These are phyloP conservation scores for Agrochola macilenta DNA, from an alignment of 2,888 invertebrate species.

Conservation along the genomic window DNA sequence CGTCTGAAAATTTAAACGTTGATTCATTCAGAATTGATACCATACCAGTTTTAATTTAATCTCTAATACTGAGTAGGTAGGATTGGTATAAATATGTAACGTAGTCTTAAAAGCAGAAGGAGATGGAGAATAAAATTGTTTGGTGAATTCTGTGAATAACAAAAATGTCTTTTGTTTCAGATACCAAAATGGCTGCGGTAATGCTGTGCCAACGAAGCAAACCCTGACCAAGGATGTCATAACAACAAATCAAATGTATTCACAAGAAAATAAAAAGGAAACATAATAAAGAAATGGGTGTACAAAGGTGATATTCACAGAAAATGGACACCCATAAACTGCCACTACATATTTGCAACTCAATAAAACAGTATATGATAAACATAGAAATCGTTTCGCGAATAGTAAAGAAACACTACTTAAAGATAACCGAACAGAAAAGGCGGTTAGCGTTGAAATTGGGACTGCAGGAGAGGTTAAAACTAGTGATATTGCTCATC, in stretches of 20 bases:
- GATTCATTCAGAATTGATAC: not conserved
- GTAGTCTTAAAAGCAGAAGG: not conserved
- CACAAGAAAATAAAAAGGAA: slow-evolving; percentile 65
- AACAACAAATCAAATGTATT: slow-evolving; percentile 68
- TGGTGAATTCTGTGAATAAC: slow-evolving; percentile 14
- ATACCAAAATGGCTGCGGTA: slow-evolving; percentile 67
- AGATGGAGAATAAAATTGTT: not conserved
- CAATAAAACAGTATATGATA: slow-evolving; percentile 85
- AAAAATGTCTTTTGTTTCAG: slow-evolving; percentile 77
- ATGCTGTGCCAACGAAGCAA: slow-evolving; percentile 66
- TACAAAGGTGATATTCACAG: slow-evolving; percentile 87
- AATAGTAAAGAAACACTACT: slow-evolving; percentile 61
- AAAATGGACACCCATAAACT: slow-evolving; percentile 87
- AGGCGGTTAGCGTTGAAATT: slow-evolving; percentile 70
- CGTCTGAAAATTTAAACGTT: not conserved
- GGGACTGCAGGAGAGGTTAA: slow-evolving; percentile 74
- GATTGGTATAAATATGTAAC: not conserved
- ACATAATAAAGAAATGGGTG: slow-evolving; percentile 83
- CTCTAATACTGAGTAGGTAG: not conserved
- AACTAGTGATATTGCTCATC: slow-evolving; percentile 80
- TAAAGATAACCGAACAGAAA: slow-evolving; percentile 64
- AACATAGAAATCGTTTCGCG: slow-evolving; percentile 66
- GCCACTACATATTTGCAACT: slow-evolving; percentile 88
- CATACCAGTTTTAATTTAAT: slow-evolving; percentile 24
- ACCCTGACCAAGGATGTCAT: slow-evolving; percentile 70